Evolutionary conservation across 2,113 vertebrate genomes (phyloP).

Genomic region (Spermophilus dauricus): DNA sequence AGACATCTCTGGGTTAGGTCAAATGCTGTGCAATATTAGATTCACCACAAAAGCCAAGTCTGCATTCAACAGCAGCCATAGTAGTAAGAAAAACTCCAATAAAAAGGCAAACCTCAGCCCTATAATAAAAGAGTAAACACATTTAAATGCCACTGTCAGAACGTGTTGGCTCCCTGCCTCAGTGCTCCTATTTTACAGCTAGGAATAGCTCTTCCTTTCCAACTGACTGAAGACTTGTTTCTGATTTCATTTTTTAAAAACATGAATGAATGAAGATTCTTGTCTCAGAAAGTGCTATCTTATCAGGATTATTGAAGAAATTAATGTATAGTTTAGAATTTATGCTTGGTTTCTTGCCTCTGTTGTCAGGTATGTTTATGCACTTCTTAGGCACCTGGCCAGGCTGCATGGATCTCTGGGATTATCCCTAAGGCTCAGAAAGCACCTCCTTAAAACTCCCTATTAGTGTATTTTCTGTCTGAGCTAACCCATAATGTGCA

Average conservation of each 20-base stretch:
- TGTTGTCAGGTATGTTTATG: background rate
- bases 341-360: background rate
- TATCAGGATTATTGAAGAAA: background rate
- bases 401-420: background rate
- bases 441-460: rapidly evolving
- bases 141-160: background rate
- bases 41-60: background rate
- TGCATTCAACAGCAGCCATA: background rate
- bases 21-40: background rate
- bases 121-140: background rate
- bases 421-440: background rate
- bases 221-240: background rate
- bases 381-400: background rate
- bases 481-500: background rate
- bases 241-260: background rate
- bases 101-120: background rate
- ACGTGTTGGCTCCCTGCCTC: background rate
- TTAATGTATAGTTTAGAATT: background rate
- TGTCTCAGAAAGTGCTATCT: background rate
- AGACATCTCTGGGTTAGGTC: background rate
- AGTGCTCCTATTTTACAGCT: background rate
- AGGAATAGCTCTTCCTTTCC: background rate
- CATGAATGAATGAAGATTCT: background rate
- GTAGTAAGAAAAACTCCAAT: background rate
- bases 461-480: background rate